Base-by-base conservation (phyloP, 2,888 invertebrate species). In the Caenorhabditis plicata region DNA sequence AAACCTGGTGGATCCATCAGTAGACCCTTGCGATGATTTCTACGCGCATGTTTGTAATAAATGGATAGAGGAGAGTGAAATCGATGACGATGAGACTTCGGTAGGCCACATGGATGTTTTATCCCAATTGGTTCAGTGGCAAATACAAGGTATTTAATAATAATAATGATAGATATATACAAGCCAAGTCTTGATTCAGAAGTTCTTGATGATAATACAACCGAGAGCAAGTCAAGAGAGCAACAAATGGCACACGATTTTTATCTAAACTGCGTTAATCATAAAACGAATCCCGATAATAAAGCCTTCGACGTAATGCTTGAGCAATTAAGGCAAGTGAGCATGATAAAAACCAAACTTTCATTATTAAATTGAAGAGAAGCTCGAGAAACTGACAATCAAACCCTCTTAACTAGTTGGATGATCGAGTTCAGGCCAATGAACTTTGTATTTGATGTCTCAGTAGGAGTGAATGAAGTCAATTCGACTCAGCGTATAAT, bases 31-130 rank as follows among this genome's bases (percentile, higher is more conserved):
- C 20, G 31, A 42, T 42, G 31, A 42, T 31, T 42, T 42, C n/a
- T 42, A 42, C 20, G 42, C 17, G 11, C 29, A 42, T 31, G 42
- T 42, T 15, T 42, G 42, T 31, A 19, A 42, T 20, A 29, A 31
- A 42, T 42, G 42, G 42, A 42, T 31, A n/a, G 42, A 42, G 19
- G 7, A n/a, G 3, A 15, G 22, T 25, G 2, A 17, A 2, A 42
- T 42, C 5, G 13, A 29, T 5, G 31, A 42, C 20, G 42, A 42
- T 31, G 42, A 42, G n/a, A 42, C 31, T 4, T 29, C 42, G 2
- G n/a, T 42, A n/a, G 42, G 42, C 19, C 42, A 42, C n/a, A 42
- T 42, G 42, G 42, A 42, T 31, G 9, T 42, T 11, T 20, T 42
- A 13, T n/a, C 42, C 19, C 29, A 42, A 27, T 23, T 20, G 20